Percentiles rank a stretch among this genome's conserved stretches.
phyloP scores from a whole-genome alignment of 2,797 vertebrate genomes.

The Chromobotia macracanthus region DNA sequence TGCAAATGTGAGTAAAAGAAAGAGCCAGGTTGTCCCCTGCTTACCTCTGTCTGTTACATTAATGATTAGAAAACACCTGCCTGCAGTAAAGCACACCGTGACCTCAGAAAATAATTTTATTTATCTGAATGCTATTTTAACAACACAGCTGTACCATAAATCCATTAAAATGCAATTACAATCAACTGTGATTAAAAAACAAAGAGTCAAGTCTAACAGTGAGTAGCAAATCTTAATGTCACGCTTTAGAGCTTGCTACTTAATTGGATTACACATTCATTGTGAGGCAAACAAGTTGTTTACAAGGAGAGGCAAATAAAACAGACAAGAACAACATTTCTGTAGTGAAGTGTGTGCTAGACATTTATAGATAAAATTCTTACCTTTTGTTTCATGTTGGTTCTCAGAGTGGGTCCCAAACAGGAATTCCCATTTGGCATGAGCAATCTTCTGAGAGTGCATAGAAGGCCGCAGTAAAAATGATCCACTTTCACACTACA shows the following conservation, averaged over 20 bases:
- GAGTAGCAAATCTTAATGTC: conserved; percentile 22
- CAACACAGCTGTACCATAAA: neutral
- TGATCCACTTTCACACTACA: conserved; percentile 74
- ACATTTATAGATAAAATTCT: conserved; percentile 17
- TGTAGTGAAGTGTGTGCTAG: neutral
- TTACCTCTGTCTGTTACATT: conserved; percentile 2
- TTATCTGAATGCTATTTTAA: neutral
- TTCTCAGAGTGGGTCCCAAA: conserved; percentile 79
- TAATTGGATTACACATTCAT: conserved; percentile 70
- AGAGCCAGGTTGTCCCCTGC: neutral
- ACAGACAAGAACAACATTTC: conserved; percentile 23
- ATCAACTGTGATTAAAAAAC: neutral
- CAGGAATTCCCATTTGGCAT: conserved; percentile 97
- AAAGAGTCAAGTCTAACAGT: conserved; percentile 17
- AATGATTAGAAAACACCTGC: conserved; percentile 25
- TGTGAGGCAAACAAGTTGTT: conserved; percentile 62
- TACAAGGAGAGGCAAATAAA: conserved; percentile 44
- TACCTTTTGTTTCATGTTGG: conserved; percentile 66
- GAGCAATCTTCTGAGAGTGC: conserved; percentile 89
- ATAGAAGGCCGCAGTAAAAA: conserved; percentile 70
- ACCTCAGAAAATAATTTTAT: conserved; percentile 12
- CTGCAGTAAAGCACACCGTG: neutral
- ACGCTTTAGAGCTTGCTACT: conserved; percentile 16
- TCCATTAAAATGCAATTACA: neutral
- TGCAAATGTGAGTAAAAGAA: neutral